A percentile compares a stretch with the other conserved stretches of the same genome.
Evolutionary conservation across 2,888 invertebrate genomes (phyloP).

Genomic region (Anorthoa munda): DNA sequence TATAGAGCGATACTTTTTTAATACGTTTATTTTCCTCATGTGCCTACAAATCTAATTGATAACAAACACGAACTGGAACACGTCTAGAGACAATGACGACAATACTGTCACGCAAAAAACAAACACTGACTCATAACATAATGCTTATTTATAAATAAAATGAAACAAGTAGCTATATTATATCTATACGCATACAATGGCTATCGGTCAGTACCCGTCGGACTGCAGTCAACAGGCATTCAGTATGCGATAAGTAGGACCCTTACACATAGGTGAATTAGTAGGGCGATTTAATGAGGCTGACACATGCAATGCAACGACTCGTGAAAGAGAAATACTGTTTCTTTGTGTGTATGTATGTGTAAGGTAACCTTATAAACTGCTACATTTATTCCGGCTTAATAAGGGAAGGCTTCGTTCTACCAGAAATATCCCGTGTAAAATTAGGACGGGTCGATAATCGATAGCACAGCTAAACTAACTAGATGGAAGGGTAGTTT

Average conservation of each 20-base stretch:
- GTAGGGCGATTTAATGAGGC: conserved; percentile 34
- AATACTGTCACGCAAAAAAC: conserved; percentile 15
- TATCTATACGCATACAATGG: conserved; percentile 10
- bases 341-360: not conserved
- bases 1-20: not conserved
- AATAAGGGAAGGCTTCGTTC: not conserved
- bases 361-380: not conserved
- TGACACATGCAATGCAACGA: conserved; percentile 27
- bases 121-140: conserved; percentile 23
- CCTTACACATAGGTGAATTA: conserved; percentile 35
- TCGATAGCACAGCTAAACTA: not conserved
- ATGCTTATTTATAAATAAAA: conserved; percentile 30
- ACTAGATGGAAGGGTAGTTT: not conserved
- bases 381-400: not conserved
- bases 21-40: conserved; percentile 1
- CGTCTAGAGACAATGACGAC: conserved; percentile 9
- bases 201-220: conserved; percentile 48
- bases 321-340: conserved; percentile 21
- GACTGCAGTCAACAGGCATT: conserved; percentile 30
- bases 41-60: not conserved
- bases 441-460: conserved; percentile 37
- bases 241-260: conserved; percentile 31
- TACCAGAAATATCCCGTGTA: conserved; percentile 4
- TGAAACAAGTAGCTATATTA: conserved; percentile 18
- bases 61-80: conserved; percentile 8